Percentiles rank a stretch among this genome's conserved stretches.
Evolutionary conservation across 2,113 vertebrate species (phyloP).

Genomic region (Lepidothrix coronata): DNA sequence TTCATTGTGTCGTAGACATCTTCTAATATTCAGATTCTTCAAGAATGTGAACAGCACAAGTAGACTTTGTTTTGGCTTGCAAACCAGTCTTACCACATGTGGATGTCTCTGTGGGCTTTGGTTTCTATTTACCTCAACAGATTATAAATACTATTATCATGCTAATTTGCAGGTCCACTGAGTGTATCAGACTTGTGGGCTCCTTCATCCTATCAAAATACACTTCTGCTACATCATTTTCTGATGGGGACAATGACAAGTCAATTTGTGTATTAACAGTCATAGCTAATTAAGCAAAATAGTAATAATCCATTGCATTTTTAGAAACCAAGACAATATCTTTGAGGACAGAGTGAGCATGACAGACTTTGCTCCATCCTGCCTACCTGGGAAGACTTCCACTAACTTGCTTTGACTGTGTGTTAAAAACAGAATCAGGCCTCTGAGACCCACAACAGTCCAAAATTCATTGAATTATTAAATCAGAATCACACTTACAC

Average conservation of each 20-base stretch:
- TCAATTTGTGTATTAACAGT: background rate
- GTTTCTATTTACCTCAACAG: slow-evolving; percentile 6
- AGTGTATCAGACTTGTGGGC: slow-evolving; percentile 4
- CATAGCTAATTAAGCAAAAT: background rate
- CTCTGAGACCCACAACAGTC: background rate
- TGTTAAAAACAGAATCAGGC: background rate
- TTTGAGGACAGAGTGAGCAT: background rate
- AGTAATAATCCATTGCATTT: background rate
- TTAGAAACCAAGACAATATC: background rate
- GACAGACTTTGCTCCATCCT: background rate
- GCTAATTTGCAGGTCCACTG: slow-evolving; percentile 16
- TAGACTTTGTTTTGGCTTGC: slow-evolving; percentile 59
- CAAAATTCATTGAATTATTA: background rate
- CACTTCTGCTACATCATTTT: background rate
- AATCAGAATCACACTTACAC: background rate
- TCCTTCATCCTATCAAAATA: background rate
- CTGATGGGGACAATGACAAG: background rate
- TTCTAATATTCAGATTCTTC: slow-evolving; percentile 53
- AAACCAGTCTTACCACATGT: background rate
- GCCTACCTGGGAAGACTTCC: background rate
- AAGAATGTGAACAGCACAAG: slow-evolving; percentile 47
- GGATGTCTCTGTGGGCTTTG: slow-evolving; percentile 12
- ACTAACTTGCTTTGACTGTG: background rate
- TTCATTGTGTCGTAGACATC: slow-evolving; percentile 42
- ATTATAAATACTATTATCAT: slow-evolving; percentile 47